Percentiles rank a stretch among this genome's conserved stretches.
These are phyloP conservation scores for Rhodinocichla rosea DNA, from an alignment of 2,113 vertebrate species.

Conservation along the genomic window DNA sequence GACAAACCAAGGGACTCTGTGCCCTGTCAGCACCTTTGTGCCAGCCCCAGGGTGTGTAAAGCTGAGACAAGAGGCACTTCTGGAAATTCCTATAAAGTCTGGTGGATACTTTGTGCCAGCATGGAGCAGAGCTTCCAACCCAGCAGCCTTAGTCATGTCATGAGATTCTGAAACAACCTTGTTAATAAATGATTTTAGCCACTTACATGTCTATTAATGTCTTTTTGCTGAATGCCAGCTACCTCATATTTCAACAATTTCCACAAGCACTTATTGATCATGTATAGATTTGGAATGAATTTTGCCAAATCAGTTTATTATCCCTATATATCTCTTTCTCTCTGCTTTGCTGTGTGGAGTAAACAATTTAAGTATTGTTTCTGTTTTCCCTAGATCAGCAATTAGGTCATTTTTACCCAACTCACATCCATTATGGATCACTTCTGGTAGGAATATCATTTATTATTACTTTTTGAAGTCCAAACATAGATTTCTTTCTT, in stretches of 20 bases:
- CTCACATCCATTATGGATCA: conserved; percentile 25
- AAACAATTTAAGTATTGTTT: conserved; percentile 14
- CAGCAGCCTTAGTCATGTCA: neutral
- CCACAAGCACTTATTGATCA: conserved; percentile 50
- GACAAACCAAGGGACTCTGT: rapidly evolving
- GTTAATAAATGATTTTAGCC: conserved; percentile 47
- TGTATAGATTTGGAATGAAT: conserved; percentile 49
- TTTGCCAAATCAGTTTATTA: conserved; percentile 55
- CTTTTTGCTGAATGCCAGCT: conserved; percentile 27
- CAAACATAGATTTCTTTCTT: neutral
- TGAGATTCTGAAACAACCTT: neutral
- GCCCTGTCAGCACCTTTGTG: neutral
- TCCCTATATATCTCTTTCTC: neutral
- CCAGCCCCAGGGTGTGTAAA: neutral
- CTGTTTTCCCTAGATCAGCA: conserved; percentile 50
- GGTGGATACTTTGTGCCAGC: neutral
- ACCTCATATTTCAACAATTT: conserved; percentile 38
- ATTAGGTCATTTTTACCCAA: conserved; percentile 8
- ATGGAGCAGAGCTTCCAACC: neutral
- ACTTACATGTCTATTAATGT: conserved; percentile 39
- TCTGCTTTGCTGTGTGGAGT: neutral
- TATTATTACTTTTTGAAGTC: neutral
- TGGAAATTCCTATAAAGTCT: neutral
- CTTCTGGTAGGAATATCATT: neutral
- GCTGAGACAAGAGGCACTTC: neutral